phyloP scores from a whole-genome alignment of 2,888 invertebrate species.

The Apomyelois bistriatella region DNA sequence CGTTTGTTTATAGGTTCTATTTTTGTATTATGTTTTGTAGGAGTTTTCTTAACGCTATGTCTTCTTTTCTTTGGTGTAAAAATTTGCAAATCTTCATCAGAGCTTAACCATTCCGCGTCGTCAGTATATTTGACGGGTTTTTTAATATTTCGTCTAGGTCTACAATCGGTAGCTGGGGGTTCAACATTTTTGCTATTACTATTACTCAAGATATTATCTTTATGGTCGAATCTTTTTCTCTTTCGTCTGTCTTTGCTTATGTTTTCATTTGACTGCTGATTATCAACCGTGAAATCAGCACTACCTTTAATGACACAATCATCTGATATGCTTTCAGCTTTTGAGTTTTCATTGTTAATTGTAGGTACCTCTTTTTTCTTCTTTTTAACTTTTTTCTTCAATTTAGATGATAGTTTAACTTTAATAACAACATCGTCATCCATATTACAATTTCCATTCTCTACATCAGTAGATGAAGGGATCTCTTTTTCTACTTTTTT shows the following conservation, averaged over 20 bases:
- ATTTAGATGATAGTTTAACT: slow-evolving; percentile 51
- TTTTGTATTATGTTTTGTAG: slow-evolving; percentile 16
- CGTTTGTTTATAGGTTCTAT: slow-evolving; percentile 22
- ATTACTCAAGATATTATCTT: slow-evolving; percentile 11
- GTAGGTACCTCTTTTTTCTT: slow-evolving; percentile 39
- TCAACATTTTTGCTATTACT: slow-evolving; percentile 11
- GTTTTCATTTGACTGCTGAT: background rate
- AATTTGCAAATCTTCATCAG: slow-evolving; percentile 67
- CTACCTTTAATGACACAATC: slow-evolving; percentile 13
- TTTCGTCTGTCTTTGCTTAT: slow-evolving; percentile 24
- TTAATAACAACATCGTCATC: slow-evolving; percentile 42
- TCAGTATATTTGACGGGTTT: slow-evolving; percentile 63
- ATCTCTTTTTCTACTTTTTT: slow-evolving; percentile 66
- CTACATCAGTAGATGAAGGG: slow-evolving; percentile 22
- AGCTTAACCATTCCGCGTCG: slow-evolving; percentile 46
- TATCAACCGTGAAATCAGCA: slow-evolving; percentile 9
- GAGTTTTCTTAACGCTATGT: slow-evolving; percentile 21
- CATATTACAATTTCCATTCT: background rate
- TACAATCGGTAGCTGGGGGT: slow-evolving; percentile 26
- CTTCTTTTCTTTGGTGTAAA: slow-evolving; percentile 68
- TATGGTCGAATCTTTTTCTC: slow-evolving; percentile 29
- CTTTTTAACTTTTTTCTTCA: slow-evolving; percentile 47
- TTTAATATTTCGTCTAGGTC: slow-evolving; percentile 59
- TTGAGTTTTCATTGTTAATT: slow-evolving; percentile 20
- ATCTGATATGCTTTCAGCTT: slow-evolving; percentile 20